Percentiles rank a stretch among this genome's conserved stretches.
phyloP scores from a whole-genome alignment of 2,797 vertebrate genomes.

The Nyctalus aviator region DNA sequence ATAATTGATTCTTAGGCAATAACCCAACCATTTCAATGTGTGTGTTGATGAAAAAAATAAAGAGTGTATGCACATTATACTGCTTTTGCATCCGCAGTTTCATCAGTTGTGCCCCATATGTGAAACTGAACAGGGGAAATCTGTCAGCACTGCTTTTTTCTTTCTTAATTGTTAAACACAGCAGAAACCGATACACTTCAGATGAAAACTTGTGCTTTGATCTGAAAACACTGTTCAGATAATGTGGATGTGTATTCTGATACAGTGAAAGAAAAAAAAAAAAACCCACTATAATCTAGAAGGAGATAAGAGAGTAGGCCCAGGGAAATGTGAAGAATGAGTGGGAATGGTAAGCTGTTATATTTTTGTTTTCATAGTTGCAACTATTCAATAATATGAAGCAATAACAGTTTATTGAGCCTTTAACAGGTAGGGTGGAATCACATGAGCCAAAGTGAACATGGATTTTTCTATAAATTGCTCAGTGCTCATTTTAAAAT shows the following conservation, averaged over 20 bases:
- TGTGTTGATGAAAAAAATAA: constrained; percentile 32
- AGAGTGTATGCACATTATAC: constrained; percentile 10
- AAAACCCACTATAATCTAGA: not conserved
- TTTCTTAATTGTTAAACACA: constrained; percentile 77
- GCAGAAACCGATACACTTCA: constrained; percentile 76
- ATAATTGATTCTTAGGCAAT: constrained; percentile 54
- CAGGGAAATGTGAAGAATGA: not conserved
- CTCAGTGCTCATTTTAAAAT: constrained; percentile 81
- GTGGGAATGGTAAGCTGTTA: constrained; percentile 53
- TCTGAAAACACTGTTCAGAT: constrained; percentile 75
- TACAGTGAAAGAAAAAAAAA: constrained; percentile 66
- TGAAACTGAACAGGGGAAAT: constrained; percentile 78
- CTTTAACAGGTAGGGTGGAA: constrained; percentile 43
- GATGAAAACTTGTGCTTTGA: constrained; percentile 68
- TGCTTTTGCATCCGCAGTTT: constrained; percentile 51
- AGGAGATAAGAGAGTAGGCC: not conserved
- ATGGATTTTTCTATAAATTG: constrained; percentile 83
- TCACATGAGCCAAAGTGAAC: constrained; percentile 68
- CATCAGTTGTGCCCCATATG: constrained; percentile 43
- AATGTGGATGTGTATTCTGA: constrained; percentile 73
- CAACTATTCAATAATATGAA: constrained; percentile 72
- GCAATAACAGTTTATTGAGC: constrained; percentile 60
- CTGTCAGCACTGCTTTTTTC: constrained; percentile 60
- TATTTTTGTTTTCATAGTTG: constrained; percentile 80
- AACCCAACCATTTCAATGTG: constrained; percentile 32